A percentile compares a stretch with the other conserved stretches of the same genome.
Evolutionary conservation across 2,113 vertebrate species (phyloP).

Genomic region (Bos indicus): DNA sequence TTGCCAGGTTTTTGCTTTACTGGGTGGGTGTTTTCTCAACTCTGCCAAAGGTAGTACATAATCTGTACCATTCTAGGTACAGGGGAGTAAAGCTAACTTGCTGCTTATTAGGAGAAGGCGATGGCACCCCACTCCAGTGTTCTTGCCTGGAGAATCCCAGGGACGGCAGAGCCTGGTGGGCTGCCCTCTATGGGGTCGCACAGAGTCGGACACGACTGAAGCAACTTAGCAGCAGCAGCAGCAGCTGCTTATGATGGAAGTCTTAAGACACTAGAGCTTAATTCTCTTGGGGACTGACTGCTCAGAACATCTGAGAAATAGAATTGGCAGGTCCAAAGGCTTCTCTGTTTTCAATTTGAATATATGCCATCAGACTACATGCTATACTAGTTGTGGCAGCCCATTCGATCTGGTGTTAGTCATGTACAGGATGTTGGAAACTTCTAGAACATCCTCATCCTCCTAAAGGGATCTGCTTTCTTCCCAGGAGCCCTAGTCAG

Average conservation of each 20-base stretch:
- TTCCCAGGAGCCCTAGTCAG: not conserved
- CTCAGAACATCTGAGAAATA: not conserved
- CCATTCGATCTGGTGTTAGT: not conserved
- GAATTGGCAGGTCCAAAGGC: not conserved
- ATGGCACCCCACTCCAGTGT: no score
- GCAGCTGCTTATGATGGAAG: no score
- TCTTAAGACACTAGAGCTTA: not conserved
- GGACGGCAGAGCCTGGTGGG: fast-evolving
- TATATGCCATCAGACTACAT: no score
- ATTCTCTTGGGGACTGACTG: not conserved
- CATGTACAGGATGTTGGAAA: not conserved
- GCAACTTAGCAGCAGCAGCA: not conserved
- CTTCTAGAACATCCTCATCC: not conserved
- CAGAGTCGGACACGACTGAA: not conserved
- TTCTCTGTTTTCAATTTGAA: not conserved
- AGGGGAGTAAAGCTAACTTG: not conserved
- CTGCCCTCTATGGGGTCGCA: not conserved
- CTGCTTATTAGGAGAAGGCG: not conserved
- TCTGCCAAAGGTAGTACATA: not conserved
- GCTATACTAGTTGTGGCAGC: not conserved
- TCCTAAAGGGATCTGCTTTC: not conserved
- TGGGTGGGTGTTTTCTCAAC: not conserved
- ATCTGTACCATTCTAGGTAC: not conserved
- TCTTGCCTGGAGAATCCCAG: no score
- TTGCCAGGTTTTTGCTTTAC: not conserved